Percentiles rank a stretch among this genome's conserved stretches.
phyloP scores from a whole-genome alignment of 1,140 invertebrate genomes.

The Fopius arisanus region DNA sequence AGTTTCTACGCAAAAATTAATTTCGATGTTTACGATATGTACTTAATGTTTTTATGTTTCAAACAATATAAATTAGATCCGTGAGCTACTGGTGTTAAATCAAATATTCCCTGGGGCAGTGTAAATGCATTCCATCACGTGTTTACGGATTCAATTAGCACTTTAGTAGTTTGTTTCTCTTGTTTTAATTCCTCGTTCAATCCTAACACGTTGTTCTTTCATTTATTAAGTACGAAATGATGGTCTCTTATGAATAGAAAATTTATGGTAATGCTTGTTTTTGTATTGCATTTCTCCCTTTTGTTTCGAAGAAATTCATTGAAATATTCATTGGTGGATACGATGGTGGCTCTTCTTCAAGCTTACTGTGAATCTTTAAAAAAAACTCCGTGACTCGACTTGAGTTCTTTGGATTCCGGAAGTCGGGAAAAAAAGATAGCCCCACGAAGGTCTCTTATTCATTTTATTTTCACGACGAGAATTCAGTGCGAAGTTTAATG shows the following conservation, averaged over 20 bases:
- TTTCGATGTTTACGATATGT: no score
- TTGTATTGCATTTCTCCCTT: not conserved
- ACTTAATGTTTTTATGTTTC: not conserved
- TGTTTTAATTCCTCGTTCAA: not conserved
- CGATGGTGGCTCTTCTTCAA: not conserved
- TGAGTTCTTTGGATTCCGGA: not conserved
- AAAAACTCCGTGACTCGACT: not conserved
- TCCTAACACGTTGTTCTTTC: not conserved
- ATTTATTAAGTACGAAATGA: not conserved
- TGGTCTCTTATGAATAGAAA: not conserved
- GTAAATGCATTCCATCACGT: not conserved
- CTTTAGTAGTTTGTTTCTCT: not conserved
- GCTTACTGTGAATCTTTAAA: not conserved
- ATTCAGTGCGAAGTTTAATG: not conserved
- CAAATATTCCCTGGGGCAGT: not conserved
- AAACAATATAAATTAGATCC: not conserved
- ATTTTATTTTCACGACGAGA: not conserved
- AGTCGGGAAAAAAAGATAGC: not conserved
- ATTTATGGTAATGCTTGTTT: constrained; percentile 1
- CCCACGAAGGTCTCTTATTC: not conserved
- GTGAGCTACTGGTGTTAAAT: not conserved
- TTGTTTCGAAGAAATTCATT: not conserved
- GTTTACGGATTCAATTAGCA: not conserved
- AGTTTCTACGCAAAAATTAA: not conserved
- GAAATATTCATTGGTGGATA: not conserved